Percentiles rank a stretch among this genome's conserved stretches.
These are phyloP conservation scores for Notodonta ziczac DNA, from an alignment of 2,888 invertebrate genomes.

Conservation along the genomic window DNA sequence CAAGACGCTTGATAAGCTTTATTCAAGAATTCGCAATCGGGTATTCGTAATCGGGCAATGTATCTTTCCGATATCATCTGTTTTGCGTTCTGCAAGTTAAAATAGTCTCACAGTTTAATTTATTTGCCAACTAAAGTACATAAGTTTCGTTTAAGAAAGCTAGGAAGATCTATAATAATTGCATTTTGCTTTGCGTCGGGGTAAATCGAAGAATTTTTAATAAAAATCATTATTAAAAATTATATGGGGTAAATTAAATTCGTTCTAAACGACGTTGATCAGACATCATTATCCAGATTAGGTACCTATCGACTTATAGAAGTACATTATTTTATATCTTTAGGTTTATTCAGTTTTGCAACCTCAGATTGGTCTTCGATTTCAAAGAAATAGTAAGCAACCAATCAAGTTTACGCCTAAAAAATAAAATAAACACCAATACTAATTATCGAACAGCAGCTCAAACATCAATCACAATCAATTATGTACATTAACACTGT, in stretches of 20 bases:
- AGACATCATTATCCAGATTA: no score
- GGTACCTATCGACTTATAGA: no score
- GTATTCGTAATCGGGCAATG: neutral
- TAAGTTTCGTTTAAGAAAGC: no score
- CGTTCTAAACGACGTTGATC: no score
- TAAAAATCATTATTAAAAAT: no score
- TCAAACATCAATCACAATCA: conserved; percentile 30
- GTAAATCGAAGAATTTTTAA: no score
- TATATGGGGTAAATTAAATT: no score
- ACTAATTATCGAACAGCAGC: conserved; percentile 10
- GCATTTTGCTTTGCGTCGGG: no score
- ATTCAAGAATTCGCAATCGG: neutral
- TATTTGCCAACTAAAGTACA: no score
- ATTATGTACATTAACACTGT: conserved; percentile 28
- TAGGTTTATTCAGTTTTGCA: no score
- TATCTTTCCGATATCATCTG: neutral
- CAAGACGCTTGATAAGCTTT: neutral
- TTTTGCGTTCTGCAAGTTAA: neutral
- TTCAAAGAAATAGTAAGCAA: neutral
- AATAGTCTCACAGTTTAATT: neutral
- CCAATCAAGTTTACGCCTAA: neutral
- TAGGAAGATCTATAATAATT: no score
- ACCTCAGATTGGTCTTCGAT: neutral
- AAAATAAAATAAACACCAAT: conserved; percentile 20
- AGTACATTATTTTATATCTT: no score